Evolutionary conservation across 2,888 invertebrate genomes (phyloP).

Genomic region (Gastrophysa polygoni): DNA sequence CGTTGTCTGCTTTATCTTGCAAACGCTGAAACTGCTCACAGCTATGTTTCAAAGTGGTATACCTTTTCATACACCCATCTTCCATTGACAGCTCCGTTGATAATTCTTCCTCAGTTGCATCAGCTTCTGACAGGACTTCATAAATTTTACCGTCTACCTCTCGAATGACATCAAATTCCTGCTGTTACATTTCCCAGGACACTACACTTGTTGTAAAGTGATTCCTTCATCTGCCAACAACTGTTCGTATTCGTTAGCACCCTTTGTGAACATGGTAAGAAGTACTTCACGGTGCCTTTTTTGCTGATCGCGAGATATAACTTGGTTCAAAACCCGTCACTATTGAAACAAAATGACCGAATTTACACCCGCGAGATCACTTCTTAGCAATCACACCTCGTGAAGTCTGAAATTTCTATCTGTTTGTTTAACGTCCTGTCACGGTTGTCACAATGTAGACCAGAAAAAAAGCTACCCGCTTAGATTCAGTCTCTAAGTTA

Average conservation of each 20-base stretch:
- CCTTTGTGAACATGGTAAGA: slow-evolving; percentile 14
- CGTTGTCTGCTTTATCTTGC: background rate
- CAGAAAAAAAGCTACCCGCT: slow-evolving; percentile 7
- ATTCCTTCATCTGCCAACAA: background rate
- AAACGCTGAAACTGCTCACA: background rate
- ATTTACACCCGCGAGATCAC: background rate
- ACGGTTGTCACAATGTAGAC: slow-evolving; percentile 9
- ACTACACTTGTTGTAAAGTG: background rate
- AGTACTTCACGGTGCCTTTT: slow-evolving; percentile 25
- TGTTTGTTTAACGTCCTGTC: background rate
- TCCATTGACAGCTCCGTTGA: background rate
- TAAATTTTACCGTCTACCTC: background rate
- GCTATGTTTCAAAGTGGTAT: background rate
- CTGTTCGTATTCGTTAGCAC: slow-evolving; percentile 22
- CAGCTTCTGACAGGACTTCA: background rate
- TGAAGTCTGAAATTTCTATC: background rate
- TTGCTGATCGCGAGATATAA: background rate
- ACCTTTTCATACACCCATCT: background rate
- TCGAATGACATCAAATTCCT: background rate
- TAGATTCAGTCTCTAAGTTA: no score
- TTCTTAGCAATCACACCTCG: background rate
- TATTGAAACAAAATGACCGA: background rate
- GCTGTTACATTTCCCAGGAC: background rate
- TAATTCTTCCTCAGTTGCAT: background rate
- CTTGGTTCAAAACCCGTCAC: background rate